Base-by-base conservation (phyloP, 2,113 vertebrate genomes). In the Crotalus helleri region DNA sequence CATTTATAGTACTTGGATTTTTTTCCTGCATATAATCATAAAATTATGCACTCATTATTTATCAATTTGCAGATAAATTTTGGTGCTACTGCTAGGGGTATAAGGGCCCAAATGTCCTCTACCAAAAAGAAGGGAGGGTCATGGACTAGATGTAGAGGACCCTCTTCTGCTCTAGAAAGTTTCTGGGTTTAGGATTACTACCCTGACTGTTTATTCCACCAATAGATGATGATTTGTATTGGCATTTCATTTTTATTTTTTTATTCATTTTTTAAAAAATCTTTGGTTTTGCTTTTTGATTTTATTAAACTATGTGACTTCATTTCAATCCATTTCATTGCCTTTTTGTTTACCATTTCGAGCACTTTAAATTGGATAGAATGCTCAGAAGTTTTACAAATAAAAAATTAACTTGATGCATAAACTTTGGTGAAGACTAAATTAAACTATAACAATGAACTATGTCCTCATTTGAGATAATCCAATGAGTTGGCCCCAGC, bases 401-500 rank as follows among this genome's bases (percentile, higher is more conserved):
- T 4, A 44, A 91, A 58, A 85, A 85, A 58, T 11, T 85, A 85
- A 85, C 69, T 44, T 57, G 24, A 85, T 57, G 11, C 5, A 4
- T 44, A 89, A 58, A 89, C 21, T 86, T 46, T 58, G 69, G 15
- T 49, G 39, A 85, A 81, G 0, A 46, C 57, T 58, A 86, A 91
- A 59, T 39, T n/a, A 21, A 86, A 46, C 4, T 59, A 46, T 46
- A 91, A 58, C 24, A 49, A 61, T 12, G 12, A 87, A 21, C 44
- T 87, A 39, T 17, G 44, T 2, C 53, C 19, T 91, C 49, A 81
- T 85, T 85, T 57, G 11, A 85, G 21, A 24, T 12, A 86, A 26
- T 51, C 90, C 57, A 44, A 90, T 92, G 91, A 95, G 93, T 92
- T 96, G 94, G 94, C 93, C 94, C 95, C 94, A 54, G 93, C 94